Conservation (phyloP, 2,113 vertebrate species). For the Lampris incognitus region DNA sequence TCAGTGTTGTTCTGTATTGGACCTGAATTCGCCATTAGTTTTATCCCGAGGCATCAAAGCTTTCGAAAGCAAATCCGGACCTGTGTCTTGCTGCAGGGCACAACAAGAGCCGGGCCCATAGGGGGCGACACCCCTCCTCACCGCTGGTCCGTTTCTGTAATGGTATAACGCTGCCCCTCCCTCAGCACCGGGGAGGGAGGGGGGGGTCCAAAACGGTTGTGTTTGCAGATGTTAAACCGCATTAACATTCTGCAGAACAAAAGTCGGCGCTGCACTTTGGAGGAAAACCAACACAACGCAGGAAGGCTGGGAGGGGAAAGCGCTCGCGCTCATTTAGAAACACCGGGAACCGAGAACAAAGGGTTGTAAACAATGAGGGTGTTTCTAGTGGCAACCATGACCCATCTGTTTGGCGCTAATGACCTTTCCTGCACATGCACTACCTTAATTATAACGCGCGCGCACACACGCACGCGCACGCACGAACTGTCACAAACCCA, state of each 20-base stretch:
- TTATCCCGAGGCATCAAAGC: slow-evolving; percentile 35
- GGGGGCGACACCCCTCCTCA: slow-evolving; percentile 23
- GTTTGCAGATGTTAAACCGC: slow-evolving; percentile 48
- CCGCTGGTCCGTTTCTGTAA: slow-evolving; percentile 1
- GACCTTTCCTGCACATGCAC: slow-evolving; percentile 71
- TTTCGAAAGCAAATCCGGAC: background rate
- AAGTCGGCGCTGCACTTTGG: slow-evolving; percentile 3
- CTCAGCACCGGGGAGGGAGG: background rate
- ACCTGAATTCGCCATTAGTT: background rate
- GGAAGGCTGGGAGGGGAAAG: slow-evolving; percentile 23
- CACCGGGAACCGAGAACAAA: slow-evolving; percentile 53
- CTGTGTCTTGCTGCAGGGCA: slow-evolving; percentile 24
- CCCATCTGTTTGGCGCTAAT: slow-evolving; percentile 80
- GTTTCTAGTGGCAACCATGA: slow-evolving; percentile 59
- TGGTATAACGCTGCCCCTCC: slow-evolving; percentile 27
- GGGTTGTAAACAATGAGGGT: slow-evolving; percentile 64
- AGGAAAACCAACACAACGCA: background rate
- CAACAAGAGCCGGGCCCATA: background rate
- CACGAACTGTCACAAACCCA: slow-evolving; percentile 43
- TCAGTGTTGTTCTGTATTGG: slow-evolving; percentile 34
- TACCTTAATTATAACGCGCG: slow-evolving; percentile 73
- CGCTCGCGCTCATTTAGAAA: slow-evolving; percentile 43
- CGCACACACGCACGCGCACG: slow-evolving; percentile 8
- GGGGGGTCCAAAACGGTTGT: background rate
- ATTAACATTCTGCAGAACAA: slow-evolving; percentile 39